phyloP scores from a whole-genome alignment of 2,797 vertebrate species.

The Lutra lutra region DNA sequence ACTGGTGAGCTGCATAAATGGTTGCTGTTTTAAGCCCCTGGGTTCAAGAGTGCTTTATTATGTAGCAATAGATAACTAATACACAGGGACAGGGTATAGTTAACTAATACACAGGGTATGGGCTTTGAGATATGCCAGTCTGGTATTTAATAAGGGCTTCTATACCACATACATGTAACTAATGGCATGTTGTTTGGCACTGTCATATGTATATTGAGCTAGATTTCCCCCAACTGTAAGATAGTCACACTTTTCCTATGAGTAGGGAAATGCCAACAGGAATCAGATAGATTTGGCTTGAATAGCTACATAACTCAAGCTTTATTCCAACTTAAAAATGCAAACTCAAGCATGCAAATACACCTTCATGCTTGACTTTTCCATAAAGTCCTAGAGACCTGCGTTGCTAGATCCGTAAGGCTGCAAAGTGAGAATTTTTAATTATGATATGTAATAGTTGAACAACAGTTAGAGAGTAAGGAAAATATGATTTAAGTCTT shows the following conservation, averaged over 20 bases:
- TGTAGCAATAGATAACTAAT: neutral
- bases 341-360: neutral
- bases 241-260: neutral
- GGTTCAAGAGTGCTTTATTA: neutral
- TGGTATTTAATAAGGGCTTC: neutral
- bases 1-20: neutral
- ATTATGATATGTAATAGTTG: neutral
- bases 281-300: neutral
- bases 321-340: neutral
- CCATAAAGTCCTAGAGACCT: neutral
- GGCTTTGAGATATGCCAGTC: neutral
- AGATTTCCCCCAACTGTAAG: neutral
- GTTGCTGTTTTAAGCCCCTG: neutral
- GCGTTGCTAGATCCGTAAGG: neutral
- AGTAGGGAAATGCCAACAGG: neutral
- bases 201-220: neutral
- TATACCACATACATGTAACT: neutral
- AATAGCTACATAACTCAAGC: neutral
- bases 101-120: neutral
- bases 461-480: neutral
- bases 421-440: neutral
- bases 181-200: neutral
- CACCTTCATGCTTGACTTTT: neutral
- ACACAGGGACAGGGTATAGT: neutral
- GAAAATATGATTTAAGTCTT: neutral